phyloP scores from a whole-genome alignment of 2,797 vertebrate genomes.

The Cyclura pinguis region DNA sequence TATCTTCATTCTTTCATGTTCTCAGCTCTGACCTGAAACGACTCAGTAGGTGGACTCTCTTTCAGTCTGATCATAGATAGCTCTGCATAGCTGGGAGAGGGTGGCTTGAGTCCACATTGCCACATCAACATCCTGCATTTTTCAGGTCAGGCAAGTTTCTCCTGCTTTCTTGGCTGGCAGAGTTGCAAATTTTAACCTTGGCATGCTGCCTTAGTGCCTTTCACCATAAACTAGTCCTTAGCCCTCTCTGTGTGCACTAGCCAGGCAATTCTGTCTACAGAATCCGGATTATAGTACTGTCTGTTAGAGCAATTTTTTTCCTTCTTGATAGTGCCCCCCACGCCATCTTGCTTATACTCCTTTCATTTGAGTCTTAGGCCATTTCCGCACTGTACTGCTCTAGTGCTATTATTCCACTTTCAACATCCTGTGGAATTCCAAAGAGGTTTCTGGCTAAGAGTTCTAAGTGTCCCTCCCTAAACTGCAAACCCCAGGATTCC shows the following conservation, averaged over 20 bases:
- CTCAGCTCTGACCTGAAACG: not conserved
- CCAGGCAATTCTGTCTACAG: not conserved
- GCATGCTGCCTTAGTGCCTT: not conserved
- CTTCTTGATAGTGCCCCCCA: not conserved
- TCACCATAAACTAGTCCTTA: not conserved
- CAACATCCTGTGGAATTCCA: too few relatives aligned
- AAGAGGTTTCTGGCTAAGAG: too few relatives aligned
- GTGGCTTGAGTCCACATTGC: not conserved
- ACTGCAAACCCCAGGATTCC: too few relatives aligned
- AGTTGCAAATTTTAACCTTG: not conserved
- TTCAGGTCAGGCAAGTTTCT: slow-evolving; percentile 10
- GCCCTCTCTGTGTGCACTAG: not conserved
- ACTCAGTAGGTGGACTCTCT: not conserved
- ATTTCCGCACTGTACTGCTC: too few relatives aligned
- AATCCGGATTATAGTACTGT: not conserved
- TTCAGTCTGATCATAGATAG: not conserved
- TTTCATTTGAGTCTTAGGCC: not conserved
- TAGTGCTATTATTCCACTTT: too few relatives aligned
- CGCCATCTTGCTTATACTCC: not conserved
- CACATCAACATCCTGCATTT: not conserved
- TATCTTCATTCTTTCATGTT: slow-evolving; percentile 10
- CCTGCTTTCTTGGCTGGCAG: not conserved
- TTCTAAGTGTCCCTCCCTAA: too few relatives aligned
- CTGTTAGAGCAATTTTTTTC: not conserved
- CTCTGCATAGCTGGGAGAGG: not conserved